Percentiles rank a stretch among this genome's conserved stretches.
phyloP scores from a whole-genome alignment of 30 jellyfish, hydroid and myxozoan genomes.

The Pelagia noctiluca region DNA sequence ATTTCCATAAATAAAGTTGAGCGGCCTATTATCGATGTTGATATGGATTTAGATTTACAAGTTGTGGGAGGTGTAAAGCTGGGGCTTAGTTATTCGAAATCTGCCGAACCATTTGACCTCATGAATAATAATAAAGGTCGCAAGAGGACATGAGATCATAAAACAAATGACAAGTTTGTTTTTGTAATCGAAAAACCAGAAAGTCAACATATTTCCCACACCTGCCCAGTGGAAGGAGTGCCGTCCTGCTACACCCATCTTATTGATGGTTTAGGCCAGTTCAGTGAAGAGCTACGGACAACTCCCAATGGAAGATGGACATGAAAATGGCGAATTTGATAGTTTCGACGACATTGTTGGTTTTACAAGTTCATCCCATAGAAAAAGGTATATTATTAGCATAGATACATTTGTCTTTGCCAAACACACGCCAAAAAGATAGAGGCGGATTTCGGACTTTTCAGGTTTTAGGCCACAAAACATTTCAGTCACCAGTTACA shows the following conservation, averaged over 20 bases:
- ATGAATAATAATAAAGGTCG: no score
- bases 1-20: no score
- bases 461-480: no score
- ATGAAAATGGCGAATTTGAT: slow-evolving; percentile 37
- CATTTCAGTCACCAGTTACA: no score
- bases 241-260: no score
- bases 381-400: slow-evolving; percentile 75
- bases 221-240: no score
- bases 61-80: no score
- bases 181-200: neutral
- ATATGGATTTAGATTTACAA: no score
- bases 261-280: neutral
- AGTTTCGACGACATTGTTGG: slow-evolving; percentile 60
- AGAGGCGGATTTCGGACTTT: neutral
- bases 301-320: slow-evolving; percentile 76
- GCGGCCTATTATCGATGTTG: no score
- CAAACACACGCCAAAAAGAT: neutral
- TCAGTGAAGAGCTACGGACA: neutral
- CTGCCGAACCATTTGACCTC: no score
- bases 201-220: slow-evolving; percentile 7
- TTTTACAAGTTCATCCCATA: slow-evolving; percentile 51
- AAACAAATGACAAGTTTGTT: slow-evolving; percentile 7
- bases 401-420: no score
- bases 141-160: neutral
- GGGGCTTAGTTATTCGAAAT: no score